Percentiles rank a stretch among this genome's conserved stretches.
phyloP scores from a whole-genome alignment of 2,113 vertebrate genomes.

The Gallinago media region DNA sequence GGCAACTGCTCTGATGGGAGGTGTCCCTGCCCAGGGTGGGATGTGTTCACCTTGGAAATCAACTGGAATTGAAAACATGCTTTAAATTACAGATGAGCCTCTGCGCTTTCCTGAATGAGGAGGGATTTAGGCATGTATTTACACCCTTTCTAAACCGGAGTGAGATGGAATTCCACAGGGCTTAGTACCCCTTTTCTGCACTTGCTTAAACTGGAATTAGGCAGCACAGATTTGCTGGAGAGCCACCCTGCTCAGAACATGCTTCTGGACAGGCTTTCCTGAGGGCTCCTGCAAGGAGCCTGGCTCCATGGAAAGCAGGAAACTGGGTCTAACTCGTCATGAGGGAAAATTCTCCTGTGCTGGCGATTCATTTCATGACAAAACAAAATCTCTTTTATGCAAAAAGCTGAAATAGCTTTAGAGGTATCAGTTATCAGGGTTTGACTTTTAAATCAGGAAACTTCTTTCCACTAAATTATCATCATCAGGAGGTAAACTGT shows the following conservation, averaged over 20 bases:
- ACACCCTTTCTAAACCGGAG: not conserved
- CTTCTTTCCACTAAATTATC: not conserved
- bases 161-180: not conserved
- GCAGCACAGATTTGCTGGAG: not conserved
- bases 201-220: not conserved
- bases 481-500: not conserved
- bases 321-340: not conserved
- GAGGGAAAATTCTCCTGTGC: not conserved
- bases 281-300: not conserved
- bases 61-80: not conserved
- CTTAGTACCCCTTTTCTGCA: not conserved
- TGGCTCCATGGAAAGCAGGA: fast-evolving
- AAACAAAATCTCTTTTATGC: not conserved
- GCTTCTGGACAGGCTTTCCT: fast-evolving
- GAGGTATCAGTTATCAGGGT: not conserved
- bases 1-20: too few relatives aligned
- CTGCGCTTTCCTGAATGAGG: not conserved
- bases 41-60: too few relatives aligned
- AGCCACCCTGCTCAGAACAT: not conserved
- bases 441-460: not conserved
- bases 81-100: not conserved
- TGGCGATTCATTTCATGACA: not conserved
- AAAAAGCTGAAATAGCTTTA: not conserved
- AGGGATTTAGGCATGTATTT: not conserved
- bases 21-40: too few relatives aligned